Percentiles rank a stretch among this genome's conserved stretches.
These are phyloP conservation scores for Muricea muricata DNA, from an alignment of 92 coral and sea anemone species.

Conservation along the genomic window DNA sequence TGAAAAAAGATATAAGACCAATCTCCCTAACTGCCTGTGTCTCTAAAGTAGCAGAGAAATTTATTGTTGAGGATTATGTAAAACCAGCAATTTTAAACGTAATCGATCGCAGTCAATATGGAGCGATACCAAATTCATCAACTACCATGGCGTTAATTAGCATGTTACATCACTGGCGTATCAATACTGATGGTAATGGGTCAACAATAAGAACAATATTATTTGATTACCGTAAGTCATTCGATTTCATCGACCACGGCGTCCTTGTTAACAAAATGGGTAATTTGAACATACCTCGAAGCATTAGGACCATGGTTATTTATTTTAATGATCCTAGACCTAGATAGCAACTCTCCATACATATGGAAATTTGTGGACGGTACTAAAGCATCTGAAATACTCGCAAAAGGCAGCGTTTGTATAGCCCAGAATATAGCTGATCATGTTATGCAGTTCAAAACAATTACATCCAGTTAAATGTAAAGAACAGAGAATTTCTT, in stretches of 20 bases:
- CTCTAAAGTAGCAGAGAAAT: neutral
- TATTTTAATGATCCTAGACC: neutral
- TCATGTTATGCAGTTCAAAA: too few relatives aligned
- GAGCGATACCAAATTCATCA: neutral
- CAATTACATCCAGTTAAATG: too few relatives aligned
- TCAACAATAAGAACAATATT: neutral
- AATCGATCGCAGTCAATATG: neutral
- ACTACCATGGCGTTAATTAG: neutral
- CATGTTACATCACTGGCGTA: neutral
- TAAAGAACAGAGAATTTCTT: too few relatives aligned
- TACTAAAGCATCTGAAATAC: neutral
- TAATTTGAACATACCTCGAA: too few relatives aligned
- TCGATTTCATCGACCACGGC: neutral
- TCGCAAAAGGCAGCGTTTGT: neutral
- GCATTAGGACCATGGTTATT: neutral
- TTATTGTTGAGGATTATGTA: neutral
- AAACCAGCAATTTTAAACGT: neutral
- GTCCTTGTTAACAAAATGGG: neutral
- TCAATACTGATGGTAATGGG: neutral
- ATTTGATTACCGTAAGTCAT: neutral
- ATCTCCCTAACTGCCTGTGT: neutral
- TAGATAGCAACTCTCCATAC: neutral
- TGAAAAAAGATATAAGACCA: conserved; percentile 33
- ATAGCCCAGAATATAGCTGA: neutral
- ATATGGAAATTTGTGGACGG: too few relatives aligned